Evolutionary conservation across 1,140 invertebrate genomes (phyloP).

Genomic region (Laodelphax striatellus): DNA sequence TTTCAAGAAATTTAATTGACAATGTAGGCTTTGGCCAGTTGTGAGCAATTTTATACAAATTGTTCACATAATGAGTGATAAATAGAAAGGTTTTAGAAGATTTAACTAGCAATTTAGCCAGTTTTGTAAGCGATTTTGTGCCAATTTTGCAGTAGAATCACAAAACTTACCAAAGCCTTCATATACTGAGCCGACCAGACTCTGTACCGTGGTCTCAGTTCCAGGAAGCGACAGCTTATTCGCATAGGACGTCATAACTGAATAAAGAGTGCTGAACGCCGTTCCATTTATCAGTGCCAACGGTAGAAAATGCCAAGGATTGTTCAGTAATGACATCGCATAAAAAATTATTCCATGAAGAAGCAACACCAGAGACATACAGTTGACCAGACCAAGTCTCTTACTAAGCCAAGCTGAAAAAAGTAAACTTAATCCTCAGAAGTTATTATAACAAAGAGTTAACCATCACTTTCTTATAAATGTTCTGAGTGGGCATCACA

Average conservation of each 20-base stretch:
- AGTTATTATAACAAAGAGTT: too few species aligned
- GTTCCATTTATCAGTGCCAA: conserved; percentile 40
- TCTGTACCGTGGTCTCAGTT: conserved; percentile 34
- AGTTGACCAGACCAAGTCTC: conserved; percentile 34
- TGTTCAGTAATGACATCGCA: conserved; percentile 35
- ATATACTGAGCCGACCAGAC: conserved; percentile 31
- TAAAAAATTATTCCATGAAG: conserved; percentile 37
- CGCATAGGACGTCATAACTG: conserved; percentile 37
- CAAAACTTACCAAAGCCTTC: conserved; percentile 30
- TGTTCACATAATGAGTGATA: too few species aligned
- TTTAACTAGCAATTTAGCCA: too few species aligned
- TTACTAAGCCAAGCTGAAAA: conserved; percentile 34
- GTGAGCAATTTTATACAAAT: too few species aligned
- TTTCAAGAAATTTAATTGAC: too few species aligned
- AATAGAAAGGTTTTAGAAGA: too few species aligned
- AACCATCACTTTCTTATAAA: too few species aligned
- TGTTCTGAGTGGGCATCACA: too few species aligned
- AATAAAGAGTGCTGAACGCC: conserved; percentile 41
- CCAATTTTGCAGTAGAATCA: too few species aligned
- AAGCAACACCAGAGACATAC: conserved; percentile 33
- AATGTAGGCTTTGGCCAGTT: too few species aligned
- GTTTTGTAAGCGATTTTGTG: too few species aligned
- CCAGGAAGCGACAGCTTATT: conserved; percentile 34
- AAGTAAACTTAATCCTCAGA: too few species aligned
- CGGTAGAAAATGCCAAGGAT: conserved; percentile 37